These are phyloP conservation scores for Melanaphis sacchari DNA, from an alignment of 1,140 invertebrate species.

Conservation along the genomic window DNA sequence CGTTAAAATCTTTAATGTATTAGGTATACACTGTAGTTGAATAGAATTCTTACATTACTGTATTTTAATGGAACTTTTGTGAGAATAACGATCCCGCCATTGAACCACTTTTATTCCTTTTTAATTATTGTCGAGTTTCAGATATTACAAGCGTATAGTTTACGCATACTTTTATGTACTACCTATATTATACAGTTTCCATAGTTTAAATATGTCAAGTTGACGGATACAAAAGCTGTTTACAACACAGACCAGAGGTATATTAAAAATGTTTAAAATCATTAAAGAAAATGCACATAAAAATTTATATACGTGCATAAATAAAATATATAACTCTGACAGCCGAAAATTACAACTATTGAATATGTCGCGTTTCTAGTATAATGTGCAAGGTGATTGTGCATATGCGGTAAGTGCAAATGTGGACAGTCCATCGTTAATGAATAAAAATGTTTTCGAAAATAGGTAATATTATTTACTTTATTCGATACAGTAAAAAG, in stretches of 20 bases:
- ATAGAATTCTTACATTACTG: neutral
- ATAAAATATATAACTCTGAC: neutral
- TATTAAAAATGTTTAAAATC: neutral
- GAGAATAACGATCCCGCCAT: neutral
- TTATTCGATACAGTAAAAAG: neutral
- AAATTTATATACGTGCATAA: neutral
- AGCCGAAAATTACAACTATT: neutral
- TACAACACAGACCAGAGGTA: neutral
- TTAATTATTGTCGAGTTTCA: conserved; percentile 15
- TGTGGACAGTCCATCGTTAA: neutral
- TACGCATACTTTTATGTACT: neutral
- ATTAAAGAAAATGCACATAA: neutral
- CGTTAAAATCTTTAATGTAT: neutral
- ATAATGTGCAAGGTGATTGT: neutral
- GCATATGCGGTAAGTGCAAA: neutral
- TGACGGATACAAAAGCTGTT: neutral
- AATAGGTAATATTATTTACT: neutral
- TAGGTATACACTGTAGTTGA: too few relatives aligned
- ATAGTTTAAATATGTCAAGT: conserved; percentile 20
- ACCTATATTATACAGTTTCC: neutral
- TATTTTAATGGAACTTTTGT: neutral
- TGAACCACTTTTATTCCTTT: conserved; percentile 10
- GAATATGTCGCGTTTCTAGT: neutral
- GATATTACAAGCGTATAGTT: neutral
- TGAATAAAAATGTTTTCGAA: neutral